A percentile compares a stretch with the other conserved stretches of the same genome.
Evolutionary conservation across 2,113 vertebrate species (phyloP).

Genomic region (Asarcornis scutulata): DNA sequence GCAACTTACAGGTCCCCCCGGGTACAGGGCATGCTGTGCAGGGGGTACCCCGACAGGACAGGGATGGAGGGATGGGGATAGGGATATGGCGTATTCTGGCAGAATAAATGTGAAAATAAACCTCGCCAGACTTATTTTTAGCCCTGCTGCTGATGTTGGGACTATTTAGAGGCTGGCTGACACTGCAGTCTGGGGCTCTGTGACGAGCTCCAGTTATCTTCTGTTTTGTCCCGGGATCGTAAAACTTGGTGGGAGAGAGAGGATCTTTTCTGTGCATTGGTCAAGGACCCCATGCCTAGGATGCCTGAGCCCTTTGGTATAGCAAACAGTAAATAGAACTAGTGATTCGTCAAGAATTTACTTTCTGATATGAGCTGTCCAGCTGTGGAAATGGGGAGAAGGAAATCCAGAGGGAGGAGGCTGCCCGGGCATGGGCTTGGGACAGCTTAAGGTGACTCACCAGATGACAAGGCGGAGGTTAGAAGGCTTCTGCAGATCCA

Average conservation of each 20-base stretch:
- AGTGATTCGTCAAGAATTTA: slow-evolving; percentile 15
- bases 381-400: background rate
- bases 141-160: background rate
- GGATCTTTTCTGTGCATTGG: background rate
- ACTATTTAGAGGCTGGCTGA: slow-evolving; percentile 42
- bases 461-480: background rate
- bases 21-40: fast-evolving
- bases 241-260: slow-evolving; percentile 40
- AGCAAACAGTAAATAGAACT: background rate
- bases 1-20: background rate
- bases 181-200: slow-evolving; percentile 14
- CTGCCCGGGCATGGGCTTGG: background rate
- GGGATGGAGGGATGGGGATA: background rate
- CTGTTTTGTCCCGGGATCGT: background rate
- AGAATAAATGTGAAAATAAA: slow-evolving; percentile 31
- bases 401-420: background rate
- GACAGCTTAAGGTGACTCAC: background rate
- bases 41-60: background rate
- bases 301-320: slow-evolving; percentile 20
- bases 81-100: background rate
- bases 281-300: slow-evolving; percentile 8
- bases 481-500: background rate
- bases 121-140: slow-evolving; percentile 49
- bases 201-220: background rate
- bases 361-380: background rate